phyloP scores from a whole-genome alignment of 1,140 invertebrate genomes.

The Microvelia longipes region DNA sequence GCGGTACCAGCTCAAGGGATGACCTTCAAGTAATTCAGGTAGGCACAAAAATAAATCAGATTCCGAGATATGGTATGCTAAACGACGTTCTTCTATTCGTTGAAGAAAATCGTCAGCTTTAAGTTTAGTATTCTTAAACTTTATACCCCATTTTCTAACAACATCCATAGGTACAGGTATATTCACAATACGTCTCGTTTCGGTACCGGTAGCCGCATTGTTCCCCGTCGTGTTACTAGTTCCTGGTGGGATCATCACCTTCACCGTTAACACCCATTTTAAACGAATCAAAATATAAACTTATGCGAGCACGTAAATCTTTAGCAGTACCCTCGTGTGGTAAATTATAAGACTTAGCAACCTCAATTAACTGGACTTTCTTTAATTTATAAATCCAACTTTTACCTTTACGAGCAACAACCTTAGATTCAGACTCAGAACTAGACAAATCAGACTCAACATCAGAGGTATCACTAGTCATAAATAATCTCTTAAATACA shows the following conservation, averaged over 20 bases:
- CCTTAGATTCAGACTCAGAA: background rate
- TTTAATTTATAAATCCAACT: background rate
- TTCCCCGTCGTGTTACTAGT: too few species aligned
- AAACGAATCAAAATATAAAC: background rate
- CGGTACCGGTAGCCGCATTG: background rate
- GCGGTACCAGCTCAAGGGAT: background rate
- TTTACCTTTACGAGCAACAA: background rate
- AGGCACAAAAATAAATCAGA: background rate
- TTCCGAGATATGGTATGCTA: background rate
- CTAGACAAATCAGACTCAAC: background rate
- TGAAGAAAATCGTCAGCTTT: too few species aligned
- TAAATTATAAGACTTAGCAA: background rate
- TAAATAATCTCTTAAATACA: background rate
- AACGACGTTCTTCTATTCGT: background rate
- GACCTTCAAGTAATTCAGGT: background rate
- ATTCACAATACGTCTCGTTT: background rate
- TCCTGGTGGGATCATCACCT: too few species aligned
- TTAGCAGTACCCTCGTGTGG: background rate
- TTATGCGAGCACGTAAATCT: background rate
- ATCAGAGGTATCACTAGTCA: too few species aligned
- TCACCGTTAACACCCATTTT: background rate
- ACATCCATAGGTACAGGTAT: background rate
- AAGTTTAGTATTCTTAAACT: background rate
- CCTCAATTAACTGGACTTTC: background rate
- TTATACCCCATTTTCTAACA: background rate